phyloP scores from a whole-genome alignment of 2,888 invertebrate species.

The Copidosoma aretas region DNA sequence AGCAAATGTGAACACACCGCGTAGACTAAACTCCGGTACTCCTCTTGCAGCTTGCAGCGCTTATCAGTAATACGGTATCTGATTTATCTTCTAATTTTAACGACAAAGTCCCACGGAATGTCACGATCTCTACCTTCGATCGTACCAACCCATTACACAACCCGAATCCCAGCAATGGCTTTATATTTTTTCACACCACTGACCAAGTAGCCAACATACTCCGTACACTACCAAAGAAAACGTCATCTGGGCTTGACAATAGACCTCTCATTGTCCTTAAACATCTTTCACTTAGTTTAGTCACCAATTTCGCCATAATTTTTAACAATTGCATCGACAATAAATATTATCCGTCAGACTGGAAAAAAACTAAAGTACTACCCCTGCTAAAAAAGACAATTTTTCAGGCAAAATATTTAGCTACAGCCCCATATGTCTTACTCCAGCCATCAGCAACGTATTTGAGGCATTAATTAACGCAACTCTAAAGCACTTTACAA shows the following conservation, averaged over 20 bases:
- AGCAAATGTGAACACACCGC: slow-evolving; percentile 8
- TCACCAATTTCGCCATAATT: slow-evolving; percentile 14
- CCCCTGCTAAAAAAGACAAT: slow-evolving; percentile 37
- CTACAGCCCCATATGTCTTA: slow-evolving; percentile 43
- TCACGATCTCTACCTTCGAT: too few species aligned
- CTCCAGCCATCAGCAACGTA: slow-evolving; percentile 39
- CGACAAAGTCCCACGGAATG: too few species aligned
- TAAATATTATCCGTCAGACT: slow-evolving; percentile 23
- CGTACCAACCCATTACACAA: too few species aligned
- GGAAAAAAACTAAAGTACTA: slow-evolving; percentile 36
- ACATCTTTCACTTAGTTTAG: slow-evolving; percentile 22
- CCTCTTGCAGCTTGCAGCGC: too few species aligned
- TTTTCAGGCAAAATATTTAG: slow-evolving; percentile 22
- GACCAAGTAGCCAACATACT: not conserved
- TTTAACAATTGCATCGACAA: slow-evolving; percentile 37
- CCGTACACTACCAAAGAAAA: slow-evolving; percentile 20
- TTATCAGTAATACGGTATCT: too few species aligned
- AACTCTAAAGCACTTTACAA: slow-evolving; percentile 20
- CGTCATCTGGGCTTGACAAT: slow-evolving; percentile 30
- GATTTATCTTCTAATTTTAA: too few species aligned
- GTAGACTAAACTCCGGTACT: not conserved
- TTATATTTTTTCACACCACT: slow-evolving; percentile 18
- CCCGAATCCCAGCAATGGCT: not conserved
- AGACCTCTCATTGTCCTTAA: slow-evolving; percentile 31
- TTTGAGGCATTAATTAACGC: slow-evolving; percentile 39